These are phyloP conservation scores for Brenthis hecate DNA, from an alignment of 2,888 invertebrate genomes.

Conservation along the genomic window DNA sequence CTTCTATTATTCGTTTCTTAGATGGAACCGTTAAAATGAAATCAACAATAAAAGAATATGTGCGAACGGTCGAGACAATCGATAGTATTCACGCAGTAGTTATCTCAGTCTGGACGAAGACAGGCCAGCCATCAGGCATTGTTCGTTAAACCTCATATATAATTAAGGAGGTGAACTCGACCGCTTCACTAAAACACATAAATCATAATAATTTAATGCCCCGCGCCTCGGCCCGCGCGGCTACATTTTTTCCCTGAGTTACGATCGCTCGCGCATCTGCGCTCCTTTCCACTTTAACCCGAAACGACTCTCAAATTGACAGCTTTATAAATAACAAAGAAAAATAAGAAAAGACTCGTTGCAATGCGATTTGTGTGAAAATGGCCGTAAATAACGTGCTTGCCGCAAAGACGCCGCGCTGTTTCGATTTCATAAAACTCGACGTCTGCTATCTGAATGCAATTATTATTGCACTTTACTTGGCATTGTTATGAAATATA, in stretches of 20 bases:
- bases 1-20: neutral
- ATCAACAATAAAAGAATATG: neutral
- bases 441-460: slow-evolving; percentile 12
- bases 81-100: slow-evolving; percentile 26
- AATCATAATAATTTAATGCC: slow-evolving; percentile 81
- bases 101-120: slow-evolving; percentile 29
- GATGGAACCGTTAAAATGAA: neutral
- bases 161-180: slow-evolving; percentile 69
- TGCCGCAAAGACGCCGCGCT: slow-evolving; percentile 31
- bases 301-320: slow-evolving; percentile 69
- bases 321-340: slow-evolving; percentile 67
- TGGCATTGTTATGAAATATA: slow-evolving; percentile 3
- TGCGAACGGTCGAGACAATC: slow-evolving; percentile 9
- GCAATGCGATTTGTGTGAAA: slow-evolving; percentile 45
- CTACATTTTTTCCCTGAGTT: slow-evolving; percentile 60
- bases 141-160: slow-evolving; percentile 74
- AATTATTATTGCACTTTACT: slow-evolving; percentile 13
- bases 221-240: slow-evolving; percentile 62
- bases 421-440: slow-evolving; percentile 29
- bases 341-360: slow-evolving; percentile 46
- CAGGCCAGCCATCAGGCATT: slow-evolving; percentile 56
- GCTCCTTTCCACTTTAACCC: slow-evolving; percentile 61
- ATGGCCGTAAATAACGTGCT: slow-evolving; percentile 53
- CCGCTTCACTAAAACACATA: slow-evolving; percentile 74
- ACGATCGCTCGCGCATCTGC: slow-evolving; percentile 66